phyloP scores from a whole-genome alignment of 2,797 vertebrate species.

The Neosilurus hyrtlii region DNA sequence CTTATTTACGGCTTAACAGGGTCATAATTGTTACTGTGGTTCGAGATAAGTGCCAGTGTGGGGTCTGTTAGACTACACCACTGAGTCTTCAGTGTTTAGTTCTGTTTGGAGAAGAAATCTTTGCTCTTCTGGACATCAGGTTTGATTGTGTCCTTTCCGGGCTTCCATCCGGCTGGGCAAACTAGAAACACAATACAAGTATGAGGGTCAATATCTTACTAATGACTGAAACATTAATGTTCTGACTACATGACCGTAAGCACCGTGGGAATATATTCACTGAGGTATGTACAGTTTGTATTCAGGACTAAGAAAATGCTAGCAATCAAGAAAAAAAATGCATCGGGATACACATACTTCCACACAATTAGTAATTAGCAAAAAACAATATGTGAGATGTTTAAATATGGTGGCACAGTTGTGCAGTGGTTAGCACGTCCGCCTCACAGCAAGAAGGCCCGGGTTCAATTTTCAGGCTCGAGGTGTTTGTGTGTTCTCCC shows the following conservation, averaged over 20 bases:
- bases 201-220: neutral
- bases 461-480: too few relatives aligned
- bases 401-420: too few relatives aligned
- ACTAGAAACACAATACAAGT: conserved; percentile 72
- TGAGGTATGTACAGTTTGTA: too few relatives aligned
- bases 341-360: too few relatives aligned
- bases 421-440: too few relatives aligned
- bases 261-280: neutral
- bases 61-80: conserved; percentile 62
- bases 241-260: neutral
- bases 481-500: too few relatives aligned
- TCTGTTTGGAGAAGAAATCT: conserved; percentile 95
- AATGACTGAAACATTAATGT: neutral
- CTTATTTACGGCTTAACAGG: conserved; percentile 16
- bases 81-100: conserved; percentile 69
- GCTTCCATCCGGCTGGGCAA: conserved; percentile 98
- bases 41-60: conserved; percentile 51
- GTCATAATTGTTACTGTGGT: conserved; percentile 10
- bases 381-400: too few relatives aligned
- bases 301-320: too few relatives aligned
- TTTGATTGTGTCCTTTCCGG: conserved; percentile 97
- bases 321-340: too few relatives aligned
- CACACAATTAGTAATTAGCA: too few relatives aligned
- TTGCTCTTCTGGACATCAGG: conserved; percentile 93
- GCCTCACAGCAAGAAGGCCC: too few relatives aligned